Evolutionary conservation across 2,113 vertebrate genomes (phyloP).

Genomic region (Nyctibius bracteatus): DNA sequence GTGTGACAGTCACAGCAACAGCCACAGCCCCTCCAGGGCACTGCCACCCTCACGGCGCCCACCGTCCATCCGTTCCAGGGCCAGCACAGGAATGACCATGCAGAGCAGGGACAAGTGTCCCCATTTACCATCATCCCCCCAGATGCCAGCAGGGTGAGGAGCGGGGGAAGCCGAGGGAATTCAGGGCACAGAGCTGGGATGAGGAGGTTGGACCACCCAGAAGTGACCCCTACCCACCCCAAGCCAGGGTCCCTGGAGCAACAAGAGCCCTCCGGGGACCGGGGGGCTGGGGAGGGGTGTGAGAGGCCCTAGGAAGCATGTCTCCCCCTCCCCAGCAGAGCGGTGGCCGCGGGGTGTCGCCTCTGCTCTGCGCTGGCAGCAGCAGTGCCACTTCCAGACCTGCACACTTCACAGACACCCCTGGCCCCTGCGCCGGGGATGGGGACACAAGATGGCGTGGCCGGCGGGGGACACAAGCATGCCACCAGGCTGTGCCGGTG

Average conservation of each 20-base stretch:
- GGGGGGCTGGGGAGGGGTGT: fast-evolving
- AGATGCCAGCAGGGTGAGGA: not conserved
- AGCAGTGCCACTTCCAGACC: not conserved
- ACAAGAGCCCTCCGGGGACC: not conserved
- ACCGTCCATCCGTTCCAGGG: not conserved
- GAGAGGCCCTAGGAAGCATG: fast-evolving
- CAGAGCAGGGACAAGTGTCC: not conserved
- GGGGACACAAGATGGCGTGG: fast-evolving
- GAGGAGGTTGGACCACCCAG: not conserved
- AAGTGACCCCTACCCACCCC: not conserved
- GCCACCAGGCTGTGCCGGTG: fast-evolving
- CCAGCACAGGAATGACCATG: not conserved
- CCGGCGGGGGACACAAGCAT: fast-evolving
- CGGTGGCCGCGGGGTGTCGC: slow-evolving; percentile 32
- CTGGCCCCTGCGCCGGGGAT: fast-evolving
- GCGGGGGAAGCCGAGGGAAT: not conserved
- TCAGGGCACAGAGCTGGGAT: not conserved
- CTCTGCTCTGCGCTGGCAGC: not conserved
- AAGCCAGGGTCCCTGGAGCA: not conserved
- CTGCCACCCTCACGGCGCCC: not conserved
- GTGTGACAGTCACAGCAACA: not conserved
- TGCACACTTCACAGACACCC: not conserved
- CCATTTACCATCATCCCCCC: not conserved
- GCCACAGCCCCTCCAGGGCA: not conserved
- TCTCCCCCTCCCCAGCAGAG: no score